These are phyloP conservation scores for Crioceris asparagi DNA, from an alignment of 2,888 invertebrate genomes.

Conservation along the genomic window DNA sequence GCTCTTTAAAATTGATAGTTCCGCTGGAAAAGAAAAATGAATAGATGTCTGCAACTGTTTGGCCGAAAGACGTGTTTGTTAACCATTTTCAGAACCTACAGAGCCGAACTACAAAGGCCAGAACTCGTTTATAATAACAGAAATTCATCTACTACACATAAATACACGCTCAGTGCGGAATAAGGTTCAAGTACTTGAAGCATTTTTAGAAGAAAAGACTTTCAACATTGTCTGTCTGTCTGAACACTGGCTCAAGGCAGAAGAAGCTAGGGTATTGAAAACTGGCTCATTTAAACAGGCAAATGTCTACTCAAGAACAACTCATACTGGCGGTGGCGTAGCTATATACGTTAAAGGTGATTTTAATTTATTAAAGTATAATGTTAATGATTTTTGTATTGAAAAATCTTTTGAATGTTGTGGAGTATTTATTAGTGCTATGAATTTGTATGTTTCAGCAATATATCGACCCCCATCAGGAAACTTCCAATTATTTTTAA, in stretches of 20 bases:
- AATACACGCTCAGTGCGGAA: conserved; percentile 4
- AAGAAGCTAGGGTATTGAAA: background rate
- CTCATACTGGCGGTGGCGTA: no score
- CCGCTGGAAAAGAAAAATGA: background rate
- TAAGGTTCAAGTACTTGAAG: conserved; percentile 2
- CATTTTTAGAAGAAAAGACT: conserved; percentile 3
- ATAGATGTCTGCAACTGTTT: background rate
- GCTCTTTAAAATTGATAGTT: background rate
- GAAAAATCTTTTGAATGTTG: no score
- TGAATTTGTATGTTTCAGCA: no score
- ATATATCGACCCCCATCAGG: background rate
- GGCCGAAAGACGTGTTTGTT: background rate
- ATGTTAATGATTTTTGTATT: background rate
- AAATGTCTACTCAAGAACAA: background rate
- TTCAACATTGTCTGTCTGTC: conserved; percentile 2
- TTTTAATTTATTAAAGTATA: background rate
- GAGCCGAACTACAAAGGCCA: background rate
- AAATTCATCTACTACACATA: conserved; percentile 1
- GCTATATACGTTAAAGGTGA: no score
- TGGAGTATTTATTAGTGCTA: no score
- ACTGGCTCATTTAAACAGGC: background rate
- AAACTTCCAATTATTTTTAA: background rate
- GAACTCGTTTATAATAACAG: background rate
- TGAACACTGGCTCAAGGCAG: conserved; percentile 1
- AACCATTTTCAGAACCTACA: background rate